Percentiles rank a stretch among this genome's conserved stretches.
phyloP scores from a whole-genome alignment of 2,113 vertebrate genomes.

The Tauraco erythrolophus region DNA sequence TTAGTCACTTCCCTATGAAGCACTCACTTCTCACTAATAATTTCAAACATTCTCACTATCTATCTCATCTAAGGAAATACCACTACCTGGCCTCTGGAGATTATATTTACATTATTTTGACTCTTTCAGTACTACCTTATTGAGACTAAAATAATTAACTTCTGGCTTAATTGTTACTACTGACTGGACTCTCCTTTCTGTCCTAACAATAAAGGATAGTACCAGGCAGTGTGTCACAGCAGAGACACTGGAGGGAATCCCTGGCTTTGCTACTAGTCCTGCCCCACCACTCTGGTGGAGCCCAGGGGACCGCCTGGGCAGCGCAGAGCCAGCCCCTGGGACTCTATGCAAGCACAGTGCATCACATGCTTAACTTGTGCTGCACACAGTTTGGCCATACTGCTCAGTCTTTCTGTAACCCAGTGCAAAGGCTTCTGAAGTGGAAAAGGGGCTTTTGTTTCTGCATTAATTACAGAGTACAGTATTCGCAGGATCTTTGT shows the following conservation, averaged over 20 bases:
- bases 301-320: not conserved
- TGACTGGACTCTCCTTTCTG: not conserved
- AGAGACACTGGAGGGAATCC: not conserved
- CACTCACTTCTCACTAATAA: not conserved
- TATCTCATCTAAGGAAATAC: not conserved
- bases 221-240: not conserved
- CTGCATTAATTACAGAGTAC: not conserved
- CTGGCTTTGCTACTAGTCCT: not conserved
- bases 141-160: not conserved
- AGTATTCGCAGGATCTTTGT: not conserved
- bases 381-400: not conserved
- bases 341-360: not conserved
- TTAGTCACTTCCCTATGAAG: not conserved
- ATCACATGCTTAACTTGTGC: not conserved
- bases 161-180: not conserved
- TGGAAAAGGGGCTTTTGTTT: not conserved
- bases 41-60: not conserved
- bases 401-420: not conserved
- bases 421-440: not conserved
- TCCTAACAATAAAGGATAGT: not conserved
- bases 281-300: not conserved
- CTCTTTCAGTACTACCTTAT: not conserved
- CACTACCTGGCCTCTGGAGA: not conserved
- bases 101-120: not conserved
- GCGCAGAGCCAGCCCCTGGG: not conserved